phyloP scores from a whole-genome alignment of 2,797 vertebrate species.

The Gastrophryne carolinensis region DNA sequence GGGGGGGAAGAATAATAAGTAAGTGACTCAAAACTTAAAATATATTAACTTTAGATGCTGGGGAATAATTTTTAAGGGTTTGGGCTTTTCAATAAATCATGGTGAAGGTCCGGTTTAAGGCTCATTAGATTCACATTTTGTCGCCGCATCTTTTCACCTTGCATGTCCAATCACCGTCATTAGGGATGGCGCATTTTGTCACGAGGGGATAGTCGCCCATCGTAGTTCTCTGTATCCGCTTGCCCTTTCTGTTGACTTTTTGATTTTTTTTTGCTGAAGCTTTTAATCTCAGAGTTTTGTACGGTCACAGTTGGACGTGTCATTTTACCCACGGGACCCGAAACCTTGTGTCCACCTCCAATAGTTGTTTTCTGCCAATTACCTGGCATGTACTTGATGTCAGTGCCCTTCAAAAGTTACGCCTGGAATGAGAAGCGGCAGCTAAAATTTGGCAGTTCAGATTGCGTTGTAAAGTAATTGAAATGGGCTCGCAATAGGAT shows the following conservation, averaged over 20 bases:
- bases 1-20: too few relatives aligned
- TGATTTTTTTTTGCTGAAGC: too few relatives aligned
- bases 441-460: background rate
- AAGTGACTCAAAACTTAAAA: too few relatives aligned
- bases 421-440: background rate
- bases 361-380: constrained; percentile 24
- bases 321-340: constrained; percentile 33
- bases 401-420: constrained; percentile 23
- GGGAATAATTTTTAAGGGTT: too few relatives aligned
- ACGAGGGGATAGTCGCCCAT: background rate
- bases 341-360: constrained; percentile 3
- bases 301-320: constrained; percentile 2
- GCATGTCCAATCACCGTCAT: background rate
- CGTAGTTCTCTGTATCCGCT: background rate
- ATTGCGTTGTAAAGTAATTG: background rate
- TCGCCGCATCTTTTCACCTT: background rate
- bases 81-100: too few relatives aligned
- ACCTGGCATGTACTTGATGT: constrained; percentile 23
- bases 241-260: constrained; percentile 22
- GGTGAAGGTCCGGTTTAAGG: too few relatives aligned
- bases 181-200: constrained; percentile 13
- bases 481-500: background rate
- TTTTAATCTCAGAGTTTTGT: constrained; percentile 34
- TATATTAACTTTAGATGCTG: too few relatives aligned
- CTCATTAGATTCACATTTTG: constrained; percentile 22